Evolutionary conservation across 2,888 invertebrate genomes (phyloP).

Genomic region (Drosophila yooni): DNA sequence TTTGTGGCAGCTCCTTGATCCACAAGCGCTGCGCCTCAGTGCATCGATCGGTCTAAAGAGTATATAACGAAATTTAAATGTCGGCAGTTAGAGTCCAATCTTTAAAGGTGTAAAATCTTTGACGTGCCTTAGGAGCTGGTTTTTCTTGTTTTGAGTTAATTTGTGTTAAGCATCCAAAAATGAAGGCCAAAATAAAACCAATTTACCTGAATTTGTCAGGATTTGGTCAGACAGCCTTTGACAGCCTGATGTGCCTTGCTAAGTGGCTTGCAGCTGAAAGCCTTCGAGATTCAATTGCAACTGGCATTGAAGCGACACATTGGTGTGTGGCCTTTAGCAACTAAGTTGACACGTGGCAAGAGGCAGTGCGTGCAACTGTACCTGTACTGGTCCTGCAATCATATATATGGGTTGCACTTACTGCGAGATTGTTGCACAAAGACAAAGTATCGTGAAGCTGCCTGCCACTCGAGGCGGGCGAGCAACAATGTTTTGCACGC

Average conservation of each 20-base stretch:
- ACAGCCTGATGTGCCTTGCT: not conserved
- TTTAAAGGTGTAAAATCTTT: not conserved
- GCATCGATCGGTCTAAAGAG: not conserved
- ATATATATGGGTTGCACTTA: not conserved
- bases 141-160: not conserved
- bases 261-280: not conserved
- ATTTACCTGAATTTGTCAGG: not conserved
- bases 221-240: not conserved
- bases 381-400: not conserved
- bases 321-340: not conserved
- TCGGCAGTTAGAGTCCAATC: not conserved
- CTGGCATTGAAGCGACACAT: constrained; percentile 3
- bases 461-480: constrained; percentile 6
- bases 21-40: too few species aligned
- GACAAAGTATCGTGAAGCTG: constrained; percentile 24
- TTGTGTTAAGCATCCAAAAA: not conserved
- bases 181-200: not conserved
- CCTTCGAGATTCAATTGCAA: constrained; percentile 7
- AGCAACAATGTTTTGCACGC: constrained; percentile 6
- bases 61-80: not conserved
- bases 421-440: constrained; percentile 7
- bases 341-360: not conserved
- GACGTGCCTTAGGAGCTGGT: not conserved
- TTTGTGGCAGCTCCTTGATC: not conserved
- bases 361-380: not conserved